phyloP scores from a whole-genome alignment of 2,888 invertebrate species.

The Coenonympha arcania region DNA sequence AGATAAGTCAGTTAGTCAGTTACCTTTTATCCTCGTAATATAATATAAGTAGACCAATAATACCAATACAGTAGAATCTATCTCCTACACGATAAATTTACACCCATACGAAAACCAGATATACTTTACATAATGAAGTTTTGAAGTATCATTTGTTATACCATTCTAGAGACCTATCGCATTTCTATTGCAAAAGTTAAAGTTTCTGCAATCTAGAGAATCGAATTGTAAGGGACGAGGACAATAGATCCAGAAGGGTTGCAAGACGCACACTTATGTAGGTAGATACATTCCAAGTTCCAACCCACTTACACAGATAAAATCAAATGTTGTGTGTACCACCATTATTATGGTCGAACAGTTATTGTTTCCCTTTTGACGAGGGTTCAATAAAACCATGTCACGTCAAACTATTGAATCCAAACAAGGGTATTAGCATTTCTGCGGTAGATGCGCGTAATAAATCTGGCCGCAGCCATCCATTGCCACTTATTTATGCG shows the following conservation, averaged over 20 bases:
- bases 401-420: slow-evolving; percentile 9
- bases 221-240: neutral
- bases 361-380: slow-evolving; percentile 1
- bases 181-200: no score
- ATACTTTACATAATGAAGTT: no score
- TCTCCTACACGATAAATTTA: no score
- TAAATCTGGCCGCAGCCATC: neutral
- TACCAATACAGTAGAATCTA: no score
- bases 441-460: neutral
- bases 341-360: neutral
- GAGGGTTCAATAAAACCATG: slow-evolving; percentile 1
- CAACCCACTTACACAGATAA: neutral
- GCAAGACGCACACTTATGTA: neutral
- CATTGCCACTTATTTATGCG: neutral
- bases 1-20: no score
- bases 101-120: no score
- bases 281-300: neutral
- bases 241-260: neutral
- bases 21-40: no score
- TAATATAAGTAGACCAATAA: no score
- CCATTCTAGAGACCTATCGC: no score
- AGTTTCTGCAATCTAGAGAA: neutral
- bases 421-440: slow-evolving; percentile 4
- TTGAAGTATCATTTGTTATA: no score
- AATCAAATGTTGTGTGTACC: neutral